phyloP scores from a whole-genome alignment of 2,113 vertebrate species.

The Entomyzon cyanotis region DNA sequence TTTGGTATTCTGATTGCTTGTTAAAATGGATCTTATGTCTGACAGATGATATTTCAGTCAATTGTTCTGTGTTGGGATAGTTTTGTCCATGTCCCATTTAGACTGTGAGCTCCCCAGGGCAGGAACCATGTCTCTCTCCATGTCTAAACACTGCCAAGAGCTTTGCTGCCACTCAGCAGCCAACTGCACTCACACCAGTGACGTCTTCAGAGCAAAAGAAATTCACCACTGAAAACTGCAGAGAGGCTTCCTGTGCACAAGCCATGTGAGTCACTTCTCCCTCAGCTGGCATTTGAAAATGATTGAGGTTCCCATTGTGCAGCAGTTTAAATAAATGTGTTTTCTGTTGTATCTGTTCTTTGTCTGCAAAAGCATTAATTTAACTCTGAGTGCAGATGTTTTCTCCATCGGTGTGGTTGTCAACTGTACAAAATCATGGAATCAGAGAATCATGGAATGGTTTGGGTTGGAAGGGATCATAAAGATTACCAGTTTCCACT shows the following conservation, averaged over 20 bases:
- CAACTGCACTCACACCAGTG: neutral
- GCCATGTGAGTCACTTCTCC: conserved; percentile 8
- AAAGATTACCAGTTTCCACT: neutral
- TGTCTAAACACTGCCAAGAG: neutral
- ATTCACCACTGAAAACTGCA: neutral
- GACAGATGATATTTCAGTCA: neutral
- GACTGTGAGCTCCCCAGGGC: conserved; percentile 19
- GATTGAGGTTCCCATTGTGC: conserved; percentile 33
- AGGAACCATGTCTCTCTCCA: conserved; percentile 3
- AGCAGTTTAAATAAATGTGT: conserved; percentile 65
- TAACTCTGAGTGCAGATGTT: neutral
- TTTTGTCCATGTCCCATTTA: conserved; percentile 6
- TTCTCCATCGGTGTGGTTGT: neutral
- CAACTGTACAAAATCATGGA: neutral
- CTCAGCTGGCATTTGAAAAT: conserved; percentile 29
- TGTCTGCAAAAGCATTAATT: neutral
- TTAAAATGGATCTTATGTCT: neutral
- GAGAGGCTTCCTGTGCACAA: neutral
- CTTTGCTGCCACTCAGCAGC: neutral
- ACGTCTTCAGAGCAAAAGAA: neutral
- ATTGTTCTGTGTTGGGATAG: neutral
- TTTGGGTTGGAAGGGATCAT: neutral
- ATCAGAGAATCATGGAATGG: no score
- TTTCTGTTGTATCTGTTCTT: neutral
- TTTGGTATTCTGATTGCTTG: conserved; percentile 28